Evolutionary conservation across 30 jellyfish, hydroid and myxozoan species (phyloP).

Genomic region (Pelagia noctiluca): DNA sequence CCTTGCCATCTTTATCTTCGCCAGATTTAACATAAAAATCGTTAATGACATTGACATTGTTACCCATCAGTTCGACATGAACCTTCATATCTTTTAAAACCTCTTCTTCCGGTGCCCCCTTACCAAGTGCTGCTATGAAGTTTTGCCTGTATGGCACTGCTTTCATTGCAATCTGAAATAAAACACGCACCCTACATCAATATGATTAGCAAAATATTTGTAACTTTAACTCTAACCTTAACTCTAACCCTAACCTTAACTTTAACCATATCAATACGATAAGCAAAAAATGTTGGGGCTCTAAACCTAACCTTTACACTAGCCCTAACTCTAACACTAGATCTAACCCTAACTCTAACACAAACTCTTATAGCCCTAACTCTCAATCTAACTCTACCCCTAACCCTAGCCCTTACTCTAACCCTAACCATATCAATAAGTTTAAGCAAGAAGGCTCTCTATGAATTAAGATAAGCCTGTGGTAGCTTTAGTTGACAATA

Average conservation of each 20-base stretch:
- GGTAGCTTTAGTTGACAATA: neutral
- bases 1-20: conserved; percentile 81
- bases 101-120: conserved; percentile 84
- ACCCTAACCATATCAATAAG: neutral
- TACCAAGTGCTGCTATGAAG: conserved; percentile 86
- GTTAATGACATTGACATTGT: conserved; percentile 68
- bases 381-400: neutral
- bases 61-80: conserved; percentile 70
- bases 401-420: neutral
- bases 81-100: conserved; percentile 82
- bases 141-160: conserved; percentile 95
- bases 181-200: neutral
- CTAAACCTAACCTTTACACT: neutral
- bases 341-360: no score
- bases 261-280: neutral
- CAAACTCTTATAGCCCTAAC: neutral
- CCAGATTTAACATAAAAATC: conserved; percentile 78
- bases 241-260: neutral
- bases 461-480: neutral
- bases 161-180: conserved; percentile 87
- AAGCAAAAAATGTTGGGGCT: no score
- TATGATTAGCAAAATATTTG: neutral
- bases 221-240: neutral
- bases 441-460: no score
- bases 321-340: neutral